Conservation (phyloP, 2,888 invertebrate species). For the Macaria notata region DNA sequence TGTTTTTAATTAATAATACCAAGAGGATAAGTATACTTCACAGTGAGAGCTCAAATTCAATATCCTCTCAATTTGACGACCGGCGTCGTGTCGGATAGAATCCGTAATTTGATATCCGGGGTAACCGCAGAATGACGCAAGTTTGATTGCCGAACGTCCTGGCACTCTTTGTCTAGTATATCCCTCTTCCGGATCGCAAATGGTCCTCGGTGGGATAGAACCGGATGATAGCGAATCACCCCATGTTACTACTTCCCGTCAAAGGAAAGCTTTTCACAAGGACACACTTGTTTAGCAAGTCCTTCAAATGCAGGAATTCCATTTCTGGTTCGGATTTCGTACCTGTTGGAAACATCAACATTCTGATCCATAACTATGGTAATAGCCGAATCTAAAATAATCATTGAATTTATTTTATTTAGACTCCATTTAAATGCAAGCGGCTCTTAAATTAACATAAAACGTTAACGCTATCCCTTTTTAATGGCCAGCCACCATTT, state of each 20-base stretch:
- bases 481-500: constrained; percentile 42
- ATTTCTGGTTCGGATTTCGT: constrained; percentile 7
- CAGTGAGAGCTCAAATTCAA: constrained; percentile 21
- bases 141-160: constrained; percentile 43
- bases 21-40: constrained; percentile 11
- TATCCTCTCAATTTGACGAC: constrained; percentile 20
- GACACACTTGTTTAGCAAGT: constrained; percentile 24
- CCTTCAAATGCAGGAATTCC: constrained; percentile 12
- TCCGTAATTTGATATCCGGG: constrained; percentile 41
- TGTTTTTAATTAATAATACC: constrained; percentile 20
- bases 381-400: constrained; percentile 26
- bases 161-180: constrained; percentile 51
- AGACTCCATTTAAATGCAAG: constrained; percentile 33
- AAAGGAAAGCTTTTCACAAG: constrained; percentile 33
- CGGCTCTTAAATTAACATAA: constrained; percentile 35
- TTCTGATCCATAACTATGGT: constrained; percentile 23
- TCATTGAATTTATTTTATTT: constrained; percentile 26
- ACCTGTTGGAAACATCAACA: constrained; percentile 5
- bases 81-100: constrained; percentile 32
- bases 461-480: constrained; percentile 38
- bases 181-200: constrained; percentile 43
- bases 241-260: constrained; percentile 51
- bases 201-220: constrained; percentile 41
- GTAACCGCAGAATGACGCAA: constrained; percentile 41
- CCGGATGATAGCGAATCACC: constrained; percentile 54